These are phyloP conservation scores for Xestia c-nigrum DNA, from an alignment of 2,888 invertebrate species.

Conservation along the genomic window DNA sequence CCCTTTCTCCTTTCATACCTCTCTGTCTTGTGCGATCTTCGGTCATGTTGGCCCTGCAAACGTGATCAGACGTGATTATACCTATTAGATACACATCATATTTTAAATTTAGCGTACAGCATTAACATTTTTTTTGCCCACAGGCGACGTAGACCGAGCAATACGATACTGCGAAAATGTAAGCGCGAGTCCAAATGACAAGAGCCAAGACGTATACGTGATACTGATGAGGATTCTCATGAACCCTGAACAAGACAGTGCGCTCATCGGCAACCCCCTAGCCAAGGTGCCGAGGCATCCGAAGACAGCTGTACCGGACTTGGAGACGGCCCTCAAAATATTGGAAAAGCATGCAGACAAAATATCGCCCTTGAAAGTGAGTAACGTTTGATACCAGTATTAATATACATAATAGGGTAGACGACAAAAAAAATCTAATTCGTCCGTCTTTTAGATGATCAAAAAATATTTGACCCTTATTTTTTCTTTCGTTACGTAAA, in stretches of 20 bases:
- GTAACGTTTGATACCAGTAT: conserved; percentile 31
- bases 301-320: conserved; percentile 93
- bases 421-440: too few relatives aligned
- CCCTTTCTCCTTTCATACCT: too few relatives aligned
- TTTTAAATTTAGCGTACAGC: background rate
- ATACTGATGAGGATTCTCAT: conserved; percentile 90
- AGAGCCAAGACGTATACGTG: conserved; percentile 91
- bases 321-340: conserved; percentile 94
- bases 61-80: background rate
- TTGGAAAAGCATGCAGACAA: conserved; percentile 96
- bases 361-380: conserved; percentile 95
- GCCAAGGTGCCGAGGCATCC: conserved; percentile 88
- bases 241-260: conserved; percentile 79
- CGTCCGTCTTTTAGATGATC: too few relatives aligned
- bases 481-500: too few relatives aligned
- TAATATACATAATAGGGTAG: background rate
- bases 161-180: conserved; percentile 95
- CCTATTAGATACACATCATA: background rate
- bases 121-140: background rate
- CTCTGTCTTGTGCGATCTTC: too few relatives aligned
- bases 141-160: conserved; percentile 95
- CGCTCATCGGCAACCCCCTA: conserved; percentile 82
- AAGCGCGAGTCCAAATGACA: conserved; percentile 84
- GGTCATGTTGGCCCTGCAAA: too few relatives aligned
- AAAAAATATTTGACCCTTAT: too few relatives aligned